These are phyloP conservation scores for Hemichromis elongatus DNA, from an alignment of 2,113 vertebrate genomes.

Conservation along the genomic window DNA sequence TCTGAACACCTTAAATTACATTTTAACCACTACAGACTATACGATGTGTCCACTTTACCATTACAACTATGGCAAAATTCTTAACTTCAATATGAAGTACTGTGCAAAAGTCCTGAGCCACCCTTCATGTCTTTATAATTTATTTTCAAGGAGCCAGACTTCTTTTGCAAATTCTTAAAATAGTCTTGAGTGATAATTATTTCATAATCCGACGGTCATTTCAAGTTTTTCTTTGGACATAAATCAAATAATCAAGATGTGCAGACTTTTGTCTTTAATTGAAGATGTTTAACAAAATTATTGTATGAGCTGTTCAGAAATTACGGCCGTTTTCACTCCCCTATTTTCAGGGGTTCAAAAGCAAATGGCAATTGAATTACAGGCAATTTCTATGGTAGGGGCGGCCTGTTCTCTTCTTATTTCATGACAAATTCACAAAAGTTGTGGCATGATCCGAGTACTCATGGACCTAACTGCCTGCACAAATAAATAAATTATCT, in stretches of 20 bases:
- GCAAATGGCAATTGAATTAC: background rate
- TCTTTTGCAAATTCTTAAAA: background rate
- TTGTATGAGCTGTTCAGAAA: background rate
- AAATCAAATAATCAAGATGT: background rate
- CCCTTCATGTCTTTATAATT: background rate
- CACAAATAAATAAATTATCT: background rate
- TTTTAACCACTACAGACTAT: background rate
- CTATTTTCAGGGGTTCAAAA: background rate
- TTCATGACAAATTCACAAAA: background rate
- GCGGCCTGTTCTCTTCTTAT: background rate
- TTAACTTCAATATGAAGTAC: background rate
- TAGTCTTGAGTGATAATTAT: background rate
- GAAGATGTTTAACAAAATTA: background rate
- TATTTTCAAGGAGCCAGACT: background rate
- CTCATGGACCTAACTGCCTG: background rate
- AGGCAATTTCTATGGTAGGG: fast-evolving
- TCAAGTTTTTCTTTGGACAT: background rate
- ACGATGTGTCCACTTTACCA: background rate
- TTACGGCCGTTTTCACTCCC: background rate
- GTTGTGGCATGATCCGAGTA: background rate
- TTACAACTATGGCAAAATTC: fast-evolving
- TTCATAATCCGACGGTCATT: fast-evolving
- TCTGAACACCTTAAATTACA: background rate
- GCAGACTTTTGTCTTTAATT: background rate
- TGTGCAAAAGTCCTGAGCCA: background rate